Evolutionary conservation across 2,797 vertebrate species (phyloP).

Genomic region (Gastrophryne carolinensis): DNA sequence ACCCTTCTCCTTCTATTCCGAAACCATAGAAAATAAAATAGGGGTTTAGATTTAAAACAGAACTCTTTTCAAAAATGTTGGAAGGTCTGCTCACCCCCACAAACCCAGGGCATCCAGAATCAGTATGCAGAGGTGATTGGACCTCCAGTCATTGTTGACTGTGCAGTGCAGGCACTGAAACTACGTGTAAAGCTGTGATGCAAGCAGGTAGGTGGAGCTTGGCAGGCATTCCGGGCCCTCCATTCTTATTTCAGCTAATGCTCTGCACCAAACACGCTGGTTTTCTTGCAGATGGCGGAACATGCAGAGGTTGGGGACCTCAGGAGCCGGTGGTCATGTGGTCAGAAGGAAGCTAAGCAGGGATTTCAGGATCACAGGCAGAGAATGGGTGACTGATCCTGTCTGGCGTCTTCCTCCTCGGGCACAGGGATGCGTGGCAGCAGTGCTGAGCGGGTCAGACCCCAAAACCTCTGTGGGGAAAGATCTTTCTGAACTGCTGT

Average conservation of each 20-base stretch:
- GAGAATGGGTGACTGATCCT: conserved; percentile 79
- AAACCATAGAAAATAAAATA: no score
- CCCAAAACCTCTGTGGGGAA: conserved; percentile 93
- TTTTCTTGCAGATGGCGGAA: neutral
- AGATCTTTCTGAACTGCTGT: conserved; percentile 91
- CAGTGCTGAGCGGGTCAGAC: conserved; percentile 92
- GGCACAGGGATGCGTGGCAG: conserved; percentile 86
- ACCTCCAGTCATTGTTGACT: no score
- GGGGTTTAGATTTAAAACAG: no score
- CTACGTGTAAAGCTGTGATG: neutral
- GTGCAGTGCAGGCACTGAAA: neutral
- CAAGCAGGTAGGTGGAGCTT: neutral
- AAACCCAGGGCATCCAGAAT: no score
- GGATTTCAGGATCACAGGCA: conserved; percentile 75
- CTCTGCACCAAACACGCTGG: neutral
- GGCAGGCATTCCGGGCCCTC: neutral
- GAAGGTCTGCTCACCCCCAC: no score
- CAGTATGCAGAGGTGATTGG: no score
- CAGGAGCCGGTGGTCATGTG: neutral
- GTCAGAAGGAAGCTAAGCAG: neutral
- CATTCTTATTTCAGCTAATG: neutral
- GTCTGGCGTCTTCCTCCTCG: conserved; percentile 71
- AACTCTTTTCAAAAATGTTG: no score
- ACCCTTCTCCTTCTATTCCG: no score
- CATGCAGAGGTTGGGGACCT: neutral